Evolutionary conservation across 2,888 invertebrate species (phyloP), one percentile per base, ranked within the genome.

Genomic region (Hylaea fasciaria): DNA sequence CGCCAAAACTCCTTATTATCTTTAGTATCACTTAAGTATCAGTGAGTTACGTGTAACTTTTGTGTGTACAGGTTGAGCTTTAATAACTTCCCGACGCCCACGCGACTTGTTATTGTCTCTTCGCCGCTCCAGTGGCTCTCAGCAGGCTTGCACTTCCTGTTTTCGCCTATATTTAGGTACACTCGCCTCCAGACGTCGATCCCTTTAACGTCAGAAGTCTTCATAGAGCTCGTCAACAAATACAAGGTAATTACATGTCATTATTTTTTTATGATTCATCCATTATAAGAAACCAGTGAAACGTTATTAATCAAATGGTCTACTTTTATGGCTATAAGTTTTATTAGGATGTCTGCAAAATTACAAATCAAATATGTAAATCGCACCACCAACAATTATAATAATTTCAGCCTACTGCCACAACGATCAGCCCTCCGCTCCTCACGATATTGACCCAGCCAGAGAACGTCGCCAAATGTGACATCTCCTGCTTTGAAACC

Each of bases 51-150:
- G 22, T 22, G 22, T 2, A 3, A 3, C 22, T 5, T 50, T 13
- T 35, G 2, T 14, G 14, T 2, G 62, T 64, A 37, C 60, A 85
- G 83, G 77, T 2, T 35, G 17, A 37, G 32, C 0, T 69, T 65
- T 43, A 53, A 66, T 4, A 66, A 74, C 11, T 85, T 78, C 50
- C 85, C 86, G 0, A 76, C 73, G 0, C 85, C 84, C 0, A 77
- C 74, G 3, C 67, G 67, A 1, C 35, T 80, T 56, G 65, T 59
- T 0, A n/a, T 84, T 0, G n/a, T 37, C 37, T 1, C 37, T 3
- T 77, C 86, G 0, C 84, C 85, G 0, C 64, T 81, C 0, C 85
- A 87, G 45, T 87, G 87, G 87, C 52, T 83, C 16, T 71, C 87
- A 0, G 83, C 83, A 0, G 45, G 73, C 0, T 43, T 78, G 1